These are phyloP conservation scores for Gallinago jamesoni DNA, from an alignment of 2,113 vertebrate genomes.

Conservation along the genomic window DNA sequence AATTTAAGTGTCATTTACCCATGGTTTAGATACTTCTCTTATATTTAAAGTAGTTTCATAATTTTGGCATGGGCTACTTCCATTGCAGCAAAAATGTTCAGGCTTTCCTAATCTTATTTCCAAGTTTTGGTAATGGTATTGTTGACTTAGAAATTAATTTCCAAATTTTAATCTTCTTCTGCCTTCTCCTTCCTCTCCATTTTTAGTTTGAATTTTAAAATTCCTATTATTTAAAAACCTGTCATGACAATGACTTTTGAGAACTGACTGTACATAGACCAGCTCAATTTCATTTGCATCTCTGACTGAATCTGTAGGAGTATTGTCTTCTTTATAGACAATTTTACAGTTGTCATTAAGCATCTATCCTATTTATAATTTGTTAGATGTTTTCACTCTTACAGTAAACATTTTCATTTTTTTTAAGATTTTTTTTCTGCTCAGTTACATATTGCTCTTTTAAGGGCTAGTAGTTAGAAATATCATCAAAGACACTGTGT, in stretches of 20 bases:
- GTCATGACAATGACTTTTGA: background rate
- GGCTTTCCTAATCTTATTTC: constrained; percentile 53
- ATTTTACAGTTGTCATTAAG: background rate
- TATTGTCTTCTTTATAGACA: background rate
- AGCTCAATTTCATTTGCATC: background rate
- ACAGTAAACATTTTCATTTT: background rate
- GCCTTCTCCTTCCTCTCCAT: background rate
- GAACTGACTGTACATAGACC: background rate
- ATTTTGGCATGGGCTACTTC: constrained; percentile 49
- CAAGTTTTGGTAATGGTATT: constrained; percentile 22
- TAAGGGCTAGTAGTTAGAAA: background rate
- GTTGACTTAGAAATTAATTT: constrained; percentile 34
- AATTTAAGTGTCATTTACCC: constrained; percentile 50
- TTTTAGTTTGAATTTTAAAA: background rate
- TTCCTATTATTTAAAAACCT: background rate
- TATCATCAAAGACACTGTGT: background rate
- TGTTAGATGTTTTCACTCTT: background rate
- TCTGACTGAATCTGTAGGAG: background rate
- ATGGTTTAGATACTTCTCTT: constrained; percentile 40
- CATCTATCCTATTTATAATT: background rate
- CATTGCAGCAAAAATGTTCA: constrained; percentile 2
- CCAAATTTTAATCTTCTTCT: background rate
- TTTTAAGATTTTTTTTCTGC: background rate
- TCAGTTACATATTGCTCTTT: background rate
- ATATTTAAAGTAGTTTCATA: constrained; percentile 32